A percentile compares a stretch with the other conserved stretches of the same genome.
These are phyloP conservation scores for Tachysurus vachellii DNA, from an alignment of 2,113 vertebrate genomes.

Conservation along the genomic window DNA sequence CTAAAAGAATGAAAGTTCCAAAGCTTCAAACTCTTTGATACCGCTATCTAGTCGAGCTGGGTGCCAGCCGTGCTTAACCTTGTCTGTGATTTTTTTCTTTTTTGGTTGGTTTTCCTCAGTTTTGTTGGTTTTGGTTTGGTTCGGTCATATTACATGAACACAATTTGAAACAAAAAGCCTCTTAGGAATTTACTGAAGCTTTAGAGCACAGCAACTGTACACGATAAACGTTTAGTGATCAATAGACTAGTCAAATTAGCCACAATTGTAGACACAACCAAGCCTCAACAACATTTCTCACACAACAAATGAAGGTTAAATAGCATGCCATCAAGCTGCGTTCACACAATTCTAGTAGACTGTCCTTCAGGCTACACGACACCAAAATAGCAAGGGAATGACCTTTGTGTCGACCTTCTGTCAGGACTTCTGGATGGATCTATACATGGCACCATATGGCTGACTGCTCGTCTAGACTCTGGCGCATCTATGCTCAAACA, in stretches of 20 bases:
- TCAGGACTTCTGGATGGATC: not conserved
- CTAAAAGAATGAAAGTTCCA: too few relatives aligned
- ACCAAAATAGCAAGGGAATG: constrained; percentile 23
- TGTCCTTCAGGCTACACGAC: constrained; percentile 12
- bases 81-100: not conserved
- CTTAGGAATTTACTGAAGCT: not conserved
- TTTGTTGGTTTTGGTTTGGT: too few relatives aligned
- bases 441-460: constrained; percentile 3
- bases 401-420: not conserved
- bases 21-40: not conserved
- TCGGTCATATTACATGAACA: too few relatives aligned
- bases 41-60: not conserved
- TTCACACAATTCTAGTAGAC: constrained; percentile 19
- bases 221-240: constrained; percentile 3
- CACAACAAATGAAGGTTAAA: not conserved
- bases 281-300: constrained; percentile 16
- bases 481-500: not conserved
- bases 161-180: too few relatives aligned
- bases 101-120: not conserved
- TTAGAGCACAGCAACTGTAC: not conserved
- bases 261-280: not conserved
- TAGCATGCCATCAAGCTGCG: not conserved
- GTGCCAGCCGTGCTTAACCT: not conserved
- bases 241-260: not conserved
- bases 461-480: not conserved